Base-by-base conservation (phyloP, 2,797 vertebrate species). In the Echiichthys vipera region DNA sequence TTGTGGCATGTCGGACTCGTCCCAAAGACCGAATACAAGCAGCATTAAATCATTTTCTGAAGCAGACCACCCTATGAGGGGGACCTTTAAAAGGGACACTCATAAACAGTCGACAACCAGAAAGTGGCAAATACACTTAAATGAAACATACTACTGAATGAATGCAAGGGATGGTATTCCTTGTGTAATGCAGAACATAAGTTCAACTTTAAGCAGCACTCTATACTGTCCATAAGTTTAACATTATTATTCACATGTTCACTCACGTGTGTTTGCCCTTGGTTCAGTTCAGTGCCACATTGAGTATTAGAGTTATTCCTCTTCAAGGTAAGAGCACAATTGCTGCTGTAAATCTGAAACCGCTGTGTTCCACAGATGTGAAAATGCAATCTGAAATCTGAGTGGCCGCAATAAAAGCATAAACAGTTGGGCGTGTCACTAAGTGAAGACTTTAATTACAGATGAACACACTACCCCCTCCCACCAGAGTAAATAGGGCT, bases 361-460 rank as follows among this genome's bases (percentile, higher is more conserved):
- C 7, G 3, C 30, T 18, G 32, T 2, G 65, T 47, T 39, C 46
- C 47, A n/a, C 61, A 63, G 56, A 84, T 71, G 58, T 47, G 47
- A 11, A 73, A 62, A 45, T 78, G 32, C 50, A 57, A 58, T 78
- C 22, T 43, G 39, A 43, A 51, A 27, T 61, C n/a, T 75, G 30
- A 47, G 51, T 34, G n/a, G 29, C 74, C 65, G 8, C 67, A 77
- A 46, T 56, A 55, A 77, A 75, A 55, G 51, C 66, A 77, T 78
- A 78, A 90, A 87, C 77, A 80, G 30, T 65, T 65, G 74, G 84
- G 87, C 7, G 88, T 91, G 83, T 64, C 85, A 11, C 69, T 24
- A 46, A 77, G 63, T 63, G 43, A 80, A 83, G 78, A 86, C 77
- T 84, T 88, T 89, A 88, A 90, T 89, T 87, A 91, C 87, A 89